Evolutionary conservation across 2,113 vertebrate genomes (phyloP).

Genomic region (Plecotus auritus): DNA sequence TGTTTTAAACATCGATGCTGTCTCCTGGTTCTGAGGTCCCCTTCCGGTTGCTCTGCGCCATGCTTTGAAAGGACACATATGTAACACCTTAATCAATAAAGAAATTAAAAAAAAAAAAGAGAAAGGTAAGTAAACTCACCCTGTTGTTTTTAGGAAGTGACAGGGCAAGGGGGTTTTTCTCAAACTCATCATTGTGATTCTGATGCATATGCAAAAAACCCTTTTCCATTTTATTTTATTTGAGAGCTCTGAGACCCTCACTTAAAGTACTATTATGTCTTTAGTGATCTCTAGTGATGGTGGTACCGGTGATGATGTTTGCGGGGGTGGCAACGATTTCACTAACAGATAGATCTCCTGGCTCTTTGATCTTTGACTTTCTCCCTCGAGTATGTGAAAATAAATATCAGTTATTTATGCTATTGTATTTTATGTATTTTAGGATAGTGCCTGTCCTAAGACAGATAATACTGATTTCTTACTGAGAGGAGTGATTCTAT

Average conservation of each 20-base stretch:
- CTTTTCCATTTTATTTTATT: not conserved
- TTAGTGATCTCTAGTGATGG: not conserved
- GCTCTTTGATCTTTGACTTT: not conserved
- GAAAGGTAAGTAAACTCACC: not conserved
- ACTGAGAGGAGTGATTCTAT: not conserved
- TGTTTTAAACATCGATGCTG: not conserved
- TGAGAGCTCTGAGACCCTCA: not conserved
- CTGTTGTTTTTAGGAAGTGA: constrained; percentile 38
- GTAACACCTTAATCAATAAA: too few species aligned
- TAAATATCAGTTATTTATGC: not conserved
- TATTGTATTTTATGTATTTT: not conserved
- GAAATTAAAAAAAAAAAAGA: too few species aligned
- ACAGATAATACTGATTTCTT: not conserved
- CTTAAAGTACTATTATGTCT: not conserved
- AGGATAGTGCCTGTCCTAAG: not conserved
- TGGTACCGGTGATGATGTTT: not conserved
- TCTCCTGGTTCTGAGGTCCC: not conserved
- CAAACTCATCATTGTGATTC: not conserved
- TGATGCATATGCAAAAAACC: not conserved
- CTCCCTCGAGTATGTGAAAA: not conserved
- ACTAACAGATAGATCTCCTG: not conserved
- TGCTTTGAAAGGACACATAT: not conserved
- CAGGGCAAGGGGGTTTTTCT: constrained; percentile 73
- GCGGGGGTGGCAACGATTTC: not conserved
- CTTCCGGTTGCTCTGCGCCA: not conserved